Evolutionary conservation across 2,113 vertebrate species (phyloP), one percentile per base, ranked within the genome.

Genomic region (Grallaria varia): DNA sequence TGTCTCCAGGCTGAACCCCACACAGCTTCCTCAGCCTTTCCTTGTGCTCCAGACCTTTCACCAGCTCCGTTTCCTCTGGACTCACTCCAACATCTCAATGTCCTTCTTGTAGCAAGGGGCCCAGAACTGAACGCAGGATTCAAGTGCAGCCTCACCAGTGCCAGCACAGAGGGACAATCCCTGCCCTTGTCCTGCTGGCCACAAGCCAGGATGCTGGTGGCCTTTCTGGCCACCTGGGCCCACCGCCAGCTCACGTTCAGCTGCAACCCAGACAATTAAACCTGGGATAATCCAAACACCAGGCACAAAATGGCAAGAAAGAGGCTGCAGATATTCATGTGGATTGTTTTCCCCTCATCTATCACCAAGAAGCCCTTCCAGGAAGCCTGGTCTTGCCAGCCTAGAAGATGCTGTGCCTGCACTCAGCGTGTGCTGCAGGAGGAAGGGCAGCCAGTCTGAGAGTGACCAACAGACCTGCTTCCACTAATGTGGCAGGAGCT

Each of bases 231-330:
- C 56, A 56, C 27, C 27, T 44, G 27, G 23, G 31, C 47, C 49
- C 60, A 18, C 31, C 21, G 35, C 40, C 49, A 62, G 31, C 22
- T 80, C 53, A 35, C 4, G 40, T 24, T 91, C 39, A 53, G 30
- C 64, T 81, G 30, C 55, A 56, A 15, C 37, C 52, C 69, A 87
- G 35, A 44, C 1, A 2, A 33, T 27, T 81, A 84, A 89, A 60
- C 25, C 37, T 1, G 1, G 37, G 42, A 63, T 95, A 93, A 95
- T 91, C 68, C 84, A 75, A 92, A 75, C 8, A 55, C 27, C 83
- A 92, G 86, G 81, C 47, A 55, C 39, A 89, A 87, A 91, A 71
- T 21, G 30, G 35, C 56, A 92, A 75, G 64, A 77, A 74, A 44
- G 23, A 55, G 13, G 16, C 89, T 89, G 33, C 10, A 16, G 56